These are phyloP conservation scores for Papilio demoleus DNA, from an alignment of 2,888 invertebrate species.

Conservation along the genomic window DNA sequence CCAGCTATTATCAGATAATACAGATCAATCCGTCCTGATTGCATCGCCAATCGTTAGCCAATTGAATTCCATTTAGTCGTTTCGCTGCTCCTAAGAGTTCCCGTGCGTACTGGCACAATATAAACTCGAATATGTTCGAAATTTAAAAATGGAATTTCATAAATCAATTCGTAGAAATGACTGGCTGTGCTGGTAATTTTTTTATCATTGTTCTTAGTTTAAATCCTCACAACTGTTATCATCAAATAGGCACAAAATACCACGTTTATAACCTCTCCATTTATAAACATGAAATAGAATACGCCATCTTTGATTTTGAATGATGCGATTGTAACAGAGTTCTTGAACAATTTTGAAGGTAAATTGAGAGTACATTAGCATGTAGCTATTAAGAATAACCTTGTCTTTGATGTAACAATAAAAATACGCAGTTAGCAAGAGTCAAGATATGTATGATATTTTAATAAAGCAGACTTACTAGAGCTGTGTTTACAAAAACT, in stretches of 20 bases:
- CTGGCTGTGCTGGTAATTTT: too few species aligned
- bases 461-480: constrained; percentile 38
- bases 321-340: neutral
- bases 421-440: constrained; percentile 7
- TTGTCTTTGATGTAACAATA: constrained; percentile 11
- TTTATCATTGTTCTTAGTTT: too few species aligned
- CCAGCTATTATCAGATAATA: constrained; percentile 73
- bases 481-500: constrained; percentile 38
- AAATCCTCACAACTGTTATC: too few species aligned
- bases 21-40: constrained; percentile 81
- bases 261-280: too few species aligned
- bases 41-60: constrained; percentile 82
- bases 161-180: too few species aligned
- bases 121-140: neutral
- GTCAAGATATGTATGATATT: constrained; percentile 22
- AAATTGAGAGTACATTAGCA: neutral
- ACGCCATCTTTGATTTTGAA: neutral
- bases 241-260: too few species aligned
- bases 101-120: constrained; percentile 19
- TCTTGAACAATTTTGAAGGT: neutral
- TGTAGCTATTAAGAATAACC: constrained; percentile 5
- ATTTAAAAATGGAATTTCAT: too few species aligned
- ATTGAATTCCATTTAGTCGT: constrained; percentile 75
- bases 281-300: neutral
- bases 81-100: constrained; percentile 40